Base-by-base conservation (phyloP, 1,140 invertebrate genomes). In the Neocloeon triangulifer region DNA sequence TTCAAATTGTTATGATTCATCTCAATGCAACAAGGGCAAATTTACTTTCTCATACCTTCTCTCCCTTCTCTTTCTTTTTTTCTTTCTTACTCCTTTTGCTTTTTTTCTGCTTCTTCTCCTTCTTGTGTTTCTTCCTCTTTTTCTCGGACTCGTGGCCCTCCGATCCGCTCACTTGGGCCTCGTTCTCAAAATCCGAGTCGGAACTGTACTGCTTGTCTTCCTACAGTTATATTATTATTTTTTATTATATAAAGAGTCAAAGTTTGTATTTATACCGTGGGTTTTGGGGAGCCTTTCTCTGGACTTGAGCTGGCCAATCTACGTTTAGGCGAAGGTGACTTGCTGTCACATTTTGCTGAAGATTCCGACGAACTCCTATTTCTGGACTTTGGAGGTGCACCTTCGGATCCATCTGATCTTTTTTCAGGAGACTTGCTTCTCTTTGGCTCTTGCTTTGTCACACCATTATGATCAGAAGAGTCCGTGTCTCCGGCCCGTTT, bases 361-460 rank as follows among this genome's bases (percentile, higher is more conserved):
- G 55, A 43, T 39, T 56, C 39, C 41, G 53, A 52, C 35, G 53
- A 52, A 37, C 52, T 49, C 38, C 54, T 47, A 51, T 52, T 32
- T 58, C 34, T 41, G n/a, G n/a, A n/a, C n/a, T n/a, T n/a, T n/a
- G n/a, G n/a, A n/a, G n/a, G n/a, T n/a, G n/a, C n/a, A n/a, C n/a
- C n/a, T n/a, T n/a, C n/a, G n/a, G n/a, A n/a, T n/a, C n/a, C n/a
- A n/a, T n/a, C 52, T 19, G 49, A 52, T 39, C 25, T 41, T 32
- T 43, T 46, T 8, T 44, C 51, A 25, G 48, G 62, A 49, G 46
- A 61, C 44, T 47, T 56, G 44, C 41, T 63, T 43, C 30, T 59
- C 57, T 10, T 55, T 38, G 27, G 56, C 53, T 4, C 32, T 29
- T 26, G 39, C 38, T 22, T n/a, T n/a, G n/a, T n/a, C n/a, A n/a